phyloP scores from a whole-genome alignment of 2,797 vertebrate genomes.

The Hippopotamyrus pictus region DNA sequence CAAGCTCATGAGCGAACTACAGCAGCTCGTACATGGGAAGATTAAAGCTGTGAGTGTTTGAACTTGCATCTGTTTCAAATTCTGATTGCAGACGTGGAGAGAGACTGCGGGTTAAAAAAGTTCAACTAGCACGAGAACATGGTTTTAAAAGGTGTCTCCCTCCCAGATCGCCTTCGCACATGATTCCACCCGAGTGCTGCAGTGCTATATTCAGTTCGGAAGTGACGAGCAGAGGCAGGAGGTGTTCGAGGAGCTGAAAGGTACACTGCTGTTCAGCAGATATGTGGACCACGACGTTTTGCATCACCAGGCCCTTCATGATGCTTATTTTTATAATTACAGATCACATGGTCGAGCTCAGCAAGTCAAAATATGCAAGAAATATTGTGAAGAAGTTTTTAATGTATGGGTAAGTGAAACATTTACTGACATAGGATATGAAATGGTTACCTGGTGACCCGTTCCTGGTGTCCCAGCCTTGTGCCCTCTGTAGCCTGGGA shows the following conservation, averaged over 20 bases:
- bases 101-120: background rate
- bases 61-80: background rate
- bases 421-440: background rate
- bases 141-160: background rate
- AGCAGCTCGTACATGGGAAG: slow-evolving; percentile 77
- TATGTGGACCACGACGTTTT: too few species aligned
- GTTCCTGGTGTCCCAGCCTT: background rate
- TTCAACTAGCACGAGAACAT: background rate
- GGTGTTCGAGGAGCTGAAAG: slow-evolving; percentile 80
- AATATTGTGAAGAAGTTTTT: slow-evolving; percentile 93
- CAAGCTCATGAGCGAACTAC: slow-evolving; percentile 76
- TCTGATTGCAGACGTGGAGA: background rate
- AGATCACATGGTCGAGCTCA: slow-evolving; percentile 76
- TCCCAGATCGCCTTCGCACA: slow-evolving; percentile 86
- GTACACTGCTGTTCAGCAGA: slow-evolving; percentile 45
- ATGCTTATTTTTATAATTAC: slow-evolving; percentile 34
- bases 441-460: background rate
- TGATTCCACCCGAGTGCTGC: slow-evolving; percentile 86
- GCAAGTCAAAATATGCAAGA: slow-evolving; percentile 86
- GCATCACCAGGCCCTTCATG: background rate
- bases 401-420: slow-evolving; percentile 85
- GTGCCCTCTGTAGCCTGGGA: background rate
- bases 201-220: slow-evolving; percentile 87
- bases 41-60: slow-evolving; percentile 71
- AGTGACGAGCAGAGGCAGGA: slow-evolving; percentile 74